These are phyloP conservation scores for Aphelinus certus DNA, from an alignment of 1,140 invertebrate genomes.

Conservation along the genomic window DNA sequence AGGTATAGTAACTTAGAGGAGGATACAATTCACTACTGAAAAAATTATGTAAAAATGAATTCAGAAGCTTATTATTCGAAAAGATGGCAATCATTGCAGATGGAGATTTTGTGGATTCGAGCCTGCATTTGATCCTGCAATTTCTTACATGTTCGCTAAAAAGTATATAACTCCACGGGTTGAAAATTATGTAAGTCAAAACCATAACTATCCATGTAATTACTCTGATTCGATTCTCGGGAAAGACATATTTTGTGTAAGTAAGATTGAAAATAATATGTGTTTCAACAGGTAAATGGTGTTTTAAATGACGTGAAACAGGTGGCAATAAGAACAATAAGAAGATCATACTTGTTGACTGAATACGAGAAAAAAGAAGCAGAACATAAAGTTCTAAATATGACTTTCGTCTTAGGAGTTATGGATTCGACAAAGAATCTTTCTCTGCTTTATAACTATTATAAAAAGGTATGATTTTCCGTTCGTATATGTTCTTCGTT, in stretches of 20 bases:
- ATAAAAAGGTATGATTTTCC: constrained; percentile 9
- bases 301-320: constrained; percentile 19
- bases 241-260: not conserved
- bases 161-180: not conserved
- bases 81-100: not conserved
- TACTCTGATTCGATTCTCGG: too few relatives aligned
- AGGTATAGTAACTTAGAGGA: not conserved
- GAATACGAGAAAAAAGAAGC: constrained; percentile 7
- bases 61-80: not conserved
- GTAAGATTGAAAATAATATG: not conserved
- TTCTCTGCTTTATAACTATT: constrained; percentile 3
- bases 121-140: constrained; percentile 5
- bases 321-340: not conserved
- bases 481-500: too few relatives aligned
- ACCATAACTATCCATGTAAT: not conserved
- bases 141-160: constrained; percentile 14
- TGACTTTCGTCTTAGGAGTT: constrained; percentile 19
- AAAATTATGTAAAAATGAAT: not conserved
- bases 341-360: constrained; percentile 8
- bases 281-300: not conserved
- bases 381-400: not conserved
- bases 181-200: constrained; percentile 16
- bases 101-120: constrained; percentile 29
- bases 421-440: constrained; percentile 14
- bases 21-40: too few relatives aligned